Conservation (phyloP, 2,113 vertebrate species). For the Dissostichus mawsoni region DNA sequence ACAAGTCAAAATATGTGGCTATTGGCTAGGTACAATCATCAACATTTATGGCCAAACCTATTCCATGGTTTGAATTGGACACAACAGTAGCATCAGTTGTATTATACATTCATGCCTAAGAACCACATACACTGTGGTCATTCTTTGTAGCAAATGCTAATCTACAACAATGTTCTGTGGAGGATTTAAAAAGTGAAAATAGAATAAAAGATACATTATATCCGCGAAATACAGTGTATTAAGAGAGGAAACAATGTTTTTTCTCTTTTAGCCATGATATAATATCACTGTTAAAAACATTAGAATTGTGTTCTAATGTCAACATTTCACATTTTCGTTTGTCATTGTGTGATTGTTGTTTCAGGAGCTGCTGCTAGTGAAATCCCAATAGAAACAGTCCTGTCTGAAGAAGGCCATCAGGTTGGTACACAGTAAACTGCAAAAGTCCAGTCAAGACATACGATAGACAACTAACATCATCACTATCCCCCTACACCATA, state of each 20-base stretch:
- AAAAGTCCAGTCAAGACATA: background rate
- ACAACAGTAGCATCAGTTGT: too few species aligned
- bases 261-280: too few species aligned
- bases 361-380: conserved; percentile 72
- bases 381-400: conserved; percentile 63
- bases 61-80: background rate
- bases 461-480: background rate
- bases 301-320: too few species aligned
- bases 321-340: background rate
- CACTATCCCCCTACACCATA: background rate
- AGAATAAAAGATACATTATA: too few species aligned
- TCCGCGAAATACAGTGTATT: too few species aligned
- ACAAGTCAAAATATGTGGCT: conserved; percentile 2
- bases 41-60: background rate
- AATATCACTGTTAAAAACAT: too few species aligned
- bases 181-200: too few species aligned
- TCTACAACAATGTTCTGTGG: too few species aligned
- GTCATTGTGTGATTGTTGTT: conserved; percentile 38
- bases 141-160: too few species aligned
- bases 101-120: too few species aligned
- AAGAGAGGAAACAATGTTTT: too few species aligned
- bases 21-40: background rate
- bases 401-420: conserved; percentile 85
- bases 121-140: too few species aligned
- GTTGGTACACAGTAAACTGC: conserved; percentile 58